Evolutionary conservation across 2,797 vertebrate species (phyloP).

Genomic region (Etheostoma nigrum): DNA sequence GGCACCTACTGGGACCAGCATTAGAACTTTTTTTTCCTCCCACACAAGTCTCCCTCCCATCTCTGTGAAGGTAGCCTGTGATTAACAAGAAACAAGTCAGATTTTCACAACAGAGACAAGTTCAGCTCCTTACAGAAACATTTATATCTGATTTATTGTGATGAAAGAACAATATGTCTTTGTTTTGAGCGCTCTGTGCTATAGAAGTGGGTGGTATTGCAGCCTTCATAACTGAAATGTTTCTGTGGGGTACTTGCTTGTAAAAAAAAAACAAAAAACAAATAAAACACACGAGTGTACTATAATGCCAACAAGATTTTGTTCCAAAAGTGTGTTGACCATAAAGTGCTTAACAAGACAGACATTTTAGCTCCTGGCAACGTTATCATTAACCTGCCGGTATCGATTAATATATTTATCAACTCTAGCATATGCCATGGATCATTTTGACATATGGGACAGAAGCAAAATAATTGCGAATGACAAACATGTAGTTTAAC

Average conservation of each 20-base stretch:
- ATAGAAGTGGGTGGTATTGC: neutral
- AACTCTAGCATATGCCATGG: neutral
- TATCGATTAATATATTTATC: slow-evolving; percentile 20
- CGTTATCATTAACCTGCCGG: neutral
- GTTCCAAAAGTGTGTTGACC: neutral
- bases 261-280: neutral
- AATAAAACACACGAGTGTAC: neutral
- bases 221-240: neutral
- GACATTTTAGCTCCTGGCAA: neutral
- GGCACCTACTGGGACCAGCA: slow-evolving; percentile 7
- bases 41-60: slow-evolving; percentile 24
- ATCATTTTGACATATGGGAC: neutral
- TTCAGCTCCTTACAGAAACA: slow-evolving; percentile 11
- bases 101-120: slow-evolving; percentile 13
- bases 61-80: slow-evolving; percentile 20
- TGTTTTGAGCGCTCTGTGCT: slow-evolving; percentile 2
- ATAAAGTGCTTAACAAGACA: neutral
- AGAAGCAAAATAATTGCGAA: neutral
- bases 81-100: slow-evolving; percentile 39
- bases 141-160: neutral
- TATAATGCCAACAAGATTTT: neutral
- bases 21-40: slow-evolving; percentile 27
- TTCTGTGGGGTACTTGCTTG: neutral
- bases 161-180: slow-evolving; percentile 2
- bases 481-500: neutral